Evolutionary conservation across 2,888 invertebrate species (phyloP), one percentile per base, ranked within the genome.

Genomic region (Conomelus anceps): DNA sequence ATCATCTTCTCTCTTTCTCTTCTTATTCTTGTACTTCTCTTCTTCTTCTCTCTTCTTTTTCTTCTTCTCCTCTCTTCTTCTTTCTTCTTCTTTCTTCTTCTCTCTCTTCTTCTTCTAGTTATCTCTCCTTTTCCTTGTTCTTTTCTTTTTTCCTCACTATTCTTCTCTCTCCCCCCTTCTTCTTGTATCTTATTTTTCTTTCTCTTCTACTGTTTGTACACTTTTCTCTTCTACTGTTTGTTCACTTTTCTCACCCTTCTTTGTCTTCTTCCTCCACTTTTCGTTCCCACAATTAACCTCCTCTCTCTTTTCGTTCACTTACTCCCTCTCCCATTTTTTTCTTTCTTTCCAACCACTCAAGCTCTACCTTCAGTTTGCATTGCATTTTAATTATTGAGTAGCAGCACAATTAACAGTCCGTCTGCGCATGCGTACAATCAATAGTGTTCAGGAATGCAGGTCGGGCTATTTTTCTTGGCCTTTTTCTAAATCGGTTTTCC

Each of bases 301-400:
- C 63, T 63, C 13, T 63, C n/a, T 63, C 63, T 9, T n/a, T 17
- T 34, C n/a, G n/a, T n/a, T n/a, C 41, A 22, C 4, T 85, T 23
- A 20, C 23, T 23, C 22, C 85, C n/a, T 85, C 87, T 88, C 85
- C 63, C 41, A 63, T 87, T 26, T 84, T 11, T 23, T 63, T 87
- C 23, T 87, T 29, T 84, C 22, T 85, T 22, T 84, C 9, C 23
- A 86, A 86, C 88, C 26, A 41, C 88, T 84, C 29, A 22, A 63
- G 63, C 7, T 23, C 34, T 23, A 84, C 85, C 63, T 89, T 88
- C 23, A 6, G 85, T 22, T 1, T 22, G 85, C 24, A n/a, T 85
- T 85, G 1, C 6, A 20, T 85, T 9, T 85, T 23, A 63, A 63
- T 89, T 89, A 89, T 86, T 85, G 34, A 86, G 86, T 86, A n/a